A percentile compares a stretch with the other conserved stretches of the same genome.
phyloP scores from a whole-genome alignment of 2,797 vertebrate genomes.

The Arvicola amphibius region DNA sequence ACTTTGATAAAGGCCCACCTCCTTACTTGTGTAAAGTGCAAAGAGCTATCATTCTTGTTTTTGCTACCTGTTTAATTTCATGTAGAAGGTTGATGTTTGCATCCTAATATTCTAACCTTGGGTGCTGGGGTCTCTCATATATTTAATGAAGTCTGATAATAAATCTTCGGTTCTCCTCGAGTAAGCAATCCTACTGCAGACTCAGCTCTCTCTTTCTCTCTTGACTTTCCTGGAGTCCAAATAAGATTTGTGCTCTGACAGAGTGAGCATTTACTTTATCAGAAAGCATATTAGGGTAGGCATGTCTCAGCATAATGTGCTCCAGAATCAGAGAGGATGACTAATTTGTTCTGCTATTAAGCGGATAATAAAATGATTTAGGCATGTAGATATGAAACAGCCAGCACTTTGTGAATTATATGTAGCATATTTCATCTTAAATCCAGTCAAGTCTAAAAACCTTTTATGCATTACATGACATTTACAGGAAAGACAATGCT shows the following conservation, averaged over 20 bases:
- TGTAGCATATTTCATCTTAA: constrained; percentile 77
- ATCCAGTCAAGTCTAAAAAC: constrained; percentile 71
- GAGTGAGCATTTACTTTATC: constrained; percentile 89
- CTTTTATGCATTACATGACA: constrained; percentile 76
- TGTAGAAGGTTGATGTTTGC: constrained; percentile 71
- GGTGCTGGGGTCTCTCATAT: constrained; percentile 82
- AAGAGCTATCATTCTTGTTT: constrained; percentile 6
- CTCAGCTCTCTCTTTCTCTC: constrained; percentile 89
- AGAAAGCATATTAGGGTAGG: constrained; percentile 87
- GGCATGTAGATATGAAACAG: constrained; percentile 82
- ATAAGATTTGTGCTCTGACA: constrained; percentile 90
- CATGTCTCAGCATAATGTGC: constrained; percentile 89
- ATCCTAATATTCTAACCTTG: constrained; percentile 86
- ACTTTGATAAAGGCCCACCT: neutral
- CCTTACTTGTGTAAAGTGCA: neutral
- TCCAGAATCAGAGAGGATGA: constrained; percentile 86
- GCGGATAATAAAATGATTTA: constrained; percentile 88
- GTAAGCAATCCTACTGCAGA: constrained; percentile 88
- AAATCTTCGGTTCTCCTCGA: constrained; percentile 86
- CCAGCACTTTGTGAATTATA: constrained; percentile 82
- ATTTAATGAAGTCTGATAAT: constrained; percentile 91
- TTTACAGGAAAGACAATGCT: constrained; percentile 75
- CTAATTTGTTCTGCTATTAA: constrained; percentile 88
- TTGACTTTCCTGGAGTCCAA: constrained; percentile 87
- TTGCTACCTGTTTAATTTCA: constrained; percentile 70